A percentile compares a stretch with the other conserved stretches of the same genome.
phyloP scores from a whole-genome alignment of 2,797 vertebrate genomes.

The Mormyrus proboscirostris region DNA sequence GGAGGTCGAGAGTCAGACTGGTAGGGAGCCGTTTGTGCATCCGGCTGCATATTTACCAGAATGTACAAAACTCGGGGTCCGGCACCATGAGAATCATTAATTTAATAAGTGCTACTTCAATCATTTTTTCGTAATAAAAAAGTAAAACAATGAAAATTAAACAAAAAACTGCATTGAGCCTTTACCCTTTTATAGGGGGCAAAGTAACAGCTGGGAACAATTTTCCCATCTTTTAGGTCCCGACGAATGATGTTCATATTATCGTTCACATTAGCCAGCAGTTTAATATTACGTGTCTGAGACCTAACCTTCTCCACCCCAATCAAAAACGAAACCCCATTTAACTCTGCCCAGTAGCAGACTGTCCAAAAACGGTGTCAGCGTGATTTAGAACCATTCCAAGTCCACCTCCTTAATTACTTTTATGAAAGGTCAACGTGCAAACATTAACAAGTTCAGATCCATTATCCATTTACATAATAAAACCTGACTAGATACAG shows the following conservation, averaged over 20 bases:
- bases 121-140: background rate
- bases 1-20: background rate
- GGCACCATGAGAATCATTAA: background rate
- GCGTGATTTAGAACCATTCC: background rate
- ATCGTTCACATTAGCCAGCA: slow-evolving; percentile 6
- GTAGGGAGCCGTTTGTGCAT: background rate
- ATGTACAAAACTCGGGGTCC: background rate
- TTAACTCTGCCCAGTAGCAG: background rate
- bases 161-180: background rate
- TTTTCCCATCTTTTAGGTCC: background rate
- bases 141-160: background rate
- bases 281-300: background rate
- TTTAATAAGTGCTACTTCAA: background rate
- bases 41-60: background rate
- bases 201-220: background rate
- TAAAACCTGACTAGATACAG: slow-evolving; percentile 14
- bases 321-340: background rate
- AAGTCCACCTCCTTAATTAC: slow-evolving; percentile 8
- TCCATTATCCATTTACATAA: slow-evolving; percentile 15
- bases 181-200: background rate
- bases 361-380: slow-evolving; percentile 5
- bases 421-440: slow-evolving; percentile 16
- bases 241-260: background rate
- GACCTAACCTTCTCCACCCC: background rate
- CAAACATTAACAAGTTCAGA: slow-evolving; percentile 15